Evolutionary conservation across 2,888 invertebrate genomes (phyloP).

Genomic region (Daptonema setosum): DNA sequence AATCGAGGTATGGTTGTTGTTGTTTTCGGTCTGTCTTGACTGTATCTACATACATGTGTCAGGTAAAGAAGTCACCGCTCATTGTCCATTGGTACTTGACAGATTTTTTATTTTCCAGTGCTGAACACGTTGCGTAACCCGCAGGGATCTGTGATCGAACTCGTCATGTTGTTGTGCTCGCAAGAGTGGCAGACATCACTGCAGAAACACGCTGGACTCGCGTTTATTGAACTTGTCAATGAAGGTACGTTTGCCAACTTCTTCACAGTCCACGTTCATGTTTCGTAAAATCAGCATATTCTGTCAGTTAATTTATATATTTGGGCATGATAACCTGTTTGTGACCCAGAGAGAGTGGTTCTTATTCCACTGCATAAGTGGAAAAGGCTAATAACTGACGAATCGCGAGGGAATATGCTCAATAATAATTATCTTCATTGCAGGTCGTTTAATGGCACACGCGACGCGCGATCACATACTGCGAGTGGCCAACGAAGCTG

Average conservation of each 20-base stretch:
- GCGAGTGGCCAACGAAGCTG: slow-evolving; percentile 93
- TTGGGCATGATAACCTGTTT: too few relatives aligned
- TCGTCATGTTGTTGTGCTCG: slow-evolving; percentile 84
- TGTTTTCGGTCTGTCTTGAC: not conserved
- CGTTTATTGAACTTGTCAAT: slow-evolving; percentile 97
- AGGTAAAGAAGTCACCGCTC: too few relatives aligned
- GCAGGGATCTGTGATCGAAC: slow-evolving; percentile 63
- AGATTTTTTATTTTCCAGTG: slow-evolving; percentile 38
- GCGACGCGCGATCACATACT: slow-evolving; percentile 99
- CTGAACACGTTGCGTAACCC: slow-evolving; percentile 54
- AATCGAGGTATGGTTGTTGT: slow-evolving; percentile 45
- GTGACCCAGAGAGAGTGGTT: too few relatives aligned
- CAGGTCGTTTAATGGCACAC: slow-evolving; percentile 61
- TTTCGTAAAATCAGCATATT: too few relatives aligned
- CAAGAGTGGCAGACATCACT: slow-evolving; percentile 99
- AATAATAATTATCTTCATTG: too few relatives aligned
- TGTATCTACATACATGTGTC: not conserved
- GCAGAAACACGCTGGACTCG: slow-evolving; percentile 95
- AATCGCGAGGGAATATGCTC: too few relatives aligned
- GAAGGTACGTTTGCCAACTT: slow-evolving; percentile 74
- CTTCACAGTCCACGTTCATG: too few relatives aligned
- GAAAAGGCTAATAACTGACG: too few relatives aligned
- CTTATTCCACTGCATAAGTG: too few relatives aligned
- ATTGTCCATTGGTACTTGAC: too few relatives aligned
- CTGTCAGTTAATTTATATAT: too few relatives aligned